Base-by-base conservation (phyloP, 2,888 invertebrate genomes). In the Stenchaetothrips biformis region DNA sequence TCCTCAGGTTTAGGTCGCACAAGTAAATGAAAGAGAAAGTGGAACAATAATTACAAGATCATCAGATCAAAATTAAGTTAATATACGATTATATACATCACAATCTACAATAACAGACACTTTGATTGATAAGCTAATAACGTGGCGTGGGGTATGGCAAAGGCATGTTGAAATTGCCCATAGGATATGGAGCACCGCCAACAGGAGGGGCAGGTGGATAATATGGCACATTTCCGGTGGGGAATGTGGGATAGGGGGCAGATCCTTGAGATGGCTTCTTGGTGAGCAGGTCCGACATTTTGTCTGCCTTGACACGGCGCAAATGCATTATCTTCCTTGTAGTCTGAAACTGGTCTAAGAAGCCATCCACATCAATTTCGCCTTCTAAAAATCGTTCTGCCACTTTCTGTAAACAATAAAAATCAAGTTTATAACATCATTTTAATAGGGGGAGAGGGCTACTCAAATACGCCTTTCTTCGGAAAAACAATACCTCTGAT, bases 291-390 rank as follows among this genome's bases (percentile, higher is more conserved):
- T 95, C 95, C 79, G 91, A 89, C 92, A 99, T 92, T 88, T 98
- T 98, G 83, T 99, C 98, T 0, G 95, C 92, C 88, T 98, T 98
- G 16, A 98, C 93, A 85, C 95, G 93, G 79, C 97, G 90, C 82
- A 92, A 86, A 86, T 96, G 96, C 89, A 95, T 93, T 62, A 91
- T 85, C 84, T 92, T 92, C 78, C 98, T 91, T 82, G 91, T 90
- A 0, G 90, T 89, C 81, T 94, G 89, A 87, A 97, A 99, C 81
- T 94, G 91, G 82, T 95, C 94, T 7, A 98, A 87, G 86, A 98
- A 99, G 82, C 92, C 91, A 27, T 98, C 98, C 0, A 91, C 87
- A 79, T 89, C 88, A 9, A 94, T 89, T 80, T 92, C 91, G 11
- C 92, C 92, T 18, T 92, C 90, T 62, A 96, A 89, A 85, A 98